A percentile compares a stretch with the other conserved stretches of the same genome.
phyloP scores from a whole-genome alignment of 2,113 vertebrate genomes.

The Mormyrus iriodes region DNA sequence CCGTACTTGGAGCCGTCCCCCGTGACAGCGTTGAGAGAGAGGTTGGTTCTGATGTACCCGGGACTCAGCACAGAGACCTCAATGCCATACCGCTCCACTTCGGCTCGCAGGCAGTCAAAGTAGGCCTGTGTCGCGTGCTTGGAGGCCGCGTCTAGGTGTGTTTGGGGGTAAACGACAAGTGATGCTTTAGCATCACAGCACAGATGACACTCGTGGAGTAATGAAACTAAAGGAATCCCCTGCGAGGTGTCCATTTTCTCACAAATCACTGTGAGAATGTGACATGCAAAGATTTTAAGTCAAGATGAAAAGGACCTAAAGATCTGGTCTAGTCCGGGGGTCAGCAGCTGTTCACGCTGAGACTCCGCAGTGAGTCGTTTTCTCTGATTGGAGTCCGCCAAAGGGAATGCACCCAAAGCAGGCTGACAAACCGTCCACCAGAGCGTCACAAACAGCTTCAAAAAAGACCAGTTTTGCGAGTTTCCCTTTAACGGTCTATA shows the following conservation, averaged over 20 bases:
- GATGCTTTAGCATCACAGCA: not conserved
- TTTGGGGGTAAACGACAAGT: not conserved
- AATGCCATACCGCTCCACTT: slow-evolving; percentile 69
- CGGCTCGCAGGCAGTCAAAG: slow-evolving; percentile 89
- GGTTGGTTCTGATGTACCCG: slow-evolving; percentile 83
- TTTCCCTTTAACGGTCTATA: not conserved
- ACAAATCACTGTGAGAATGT: not conserved
- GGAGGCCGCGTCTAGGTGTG: slow-evolving; percentile 78
- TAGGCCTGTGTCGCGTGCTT: slow-evolving; percentile 95
- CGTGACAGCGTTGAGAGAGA: slow-evolving; percentile 83
- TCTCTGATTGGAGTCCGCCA: not conserved
- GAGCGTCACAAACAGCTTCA: not conserved
- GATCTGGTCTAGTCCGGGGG: not conserved
- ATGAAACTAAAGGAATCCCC: not conserved
- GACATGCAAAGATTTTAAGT: not conserved
- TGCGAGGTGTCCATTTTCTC: not conserved
- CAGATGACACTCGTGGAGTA: not conserved
- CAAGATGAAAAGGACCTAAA: not conserved
- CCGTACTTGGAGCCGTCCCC: slow-evolving; percentile 81
- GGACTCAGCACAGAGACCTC: slow-evolving; percentile 83
- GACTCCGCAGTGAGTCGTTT: not conserved
- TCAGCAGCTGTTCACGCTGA: not conserved
- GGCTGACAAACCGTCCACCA: not conserved
- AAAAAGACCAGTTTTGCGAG: not conserved
- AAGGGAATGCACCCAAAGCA: not conserved